Percentiles rank a stretch among this genome's conserved stretches.
Conservation (phyloP, 2,888 invertebrate genomes). For the Chaetoderma sp. region DNA sequence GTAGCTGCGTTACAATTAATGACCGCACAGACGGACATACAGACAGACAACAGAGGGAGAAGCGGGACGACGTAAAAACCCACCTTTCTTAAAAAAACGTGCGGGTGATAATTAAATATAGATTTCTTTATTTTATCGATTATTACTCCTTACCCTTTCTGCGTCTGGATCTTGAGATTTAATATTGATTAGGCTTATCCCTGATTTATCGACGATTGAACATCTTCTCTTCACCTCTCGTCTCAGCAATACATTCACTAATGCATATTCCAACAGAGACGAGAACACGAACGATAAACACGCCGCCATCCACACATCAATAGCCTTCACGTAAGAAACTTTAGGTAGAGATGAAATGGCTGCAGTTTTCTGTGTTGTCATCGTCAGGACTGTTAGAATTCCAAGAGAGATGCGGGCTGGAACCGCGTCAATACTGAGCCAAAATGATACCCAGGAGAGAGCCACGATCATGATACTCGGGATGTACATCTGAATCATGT, state of each 20-base stretch:
- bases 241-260: constrained; percentile 47
- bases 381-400: constrained; percentile 49
- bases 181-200: too few relatives aligned
- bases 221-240: constrained; percentile 20
- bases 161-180: too few relatives aligned
- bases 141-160: too few relatives aligned
- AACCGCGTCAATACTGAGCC: constrained; percentile 53
- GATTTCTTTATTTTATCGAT: too few relatives aligned
- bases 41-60: too few relatives aligned
- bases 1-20: too few relatives aligned
- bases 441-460: constrained; percentile 58
- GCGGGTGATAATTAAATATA: too few relatives aligned
- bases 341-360: constrained; percentile 43
- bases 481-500: constrained; percentile 59
- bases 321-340: constrained; percentile 56
- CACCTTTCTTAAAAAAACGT: too few relatives aligned
- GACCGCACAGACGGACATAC: too few relatives aligned
- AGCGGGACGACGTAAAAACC: too few relatives aligned
- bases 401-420: constrained; percentile 51
- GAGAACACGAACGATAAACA: constrained; percentile 54
- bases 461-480: constrained; percentile 54
- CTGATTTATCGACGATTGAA: constrained; percentile 2
- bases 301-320: constrained; percentile 56
- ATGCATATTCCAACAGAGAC: constrained; percentile 50
- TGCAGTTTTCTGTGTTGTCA: constrained; percentile 48